Conservation (phyloP, 2,113 vertebrate genomes). For the Equus quagga region DNA sequence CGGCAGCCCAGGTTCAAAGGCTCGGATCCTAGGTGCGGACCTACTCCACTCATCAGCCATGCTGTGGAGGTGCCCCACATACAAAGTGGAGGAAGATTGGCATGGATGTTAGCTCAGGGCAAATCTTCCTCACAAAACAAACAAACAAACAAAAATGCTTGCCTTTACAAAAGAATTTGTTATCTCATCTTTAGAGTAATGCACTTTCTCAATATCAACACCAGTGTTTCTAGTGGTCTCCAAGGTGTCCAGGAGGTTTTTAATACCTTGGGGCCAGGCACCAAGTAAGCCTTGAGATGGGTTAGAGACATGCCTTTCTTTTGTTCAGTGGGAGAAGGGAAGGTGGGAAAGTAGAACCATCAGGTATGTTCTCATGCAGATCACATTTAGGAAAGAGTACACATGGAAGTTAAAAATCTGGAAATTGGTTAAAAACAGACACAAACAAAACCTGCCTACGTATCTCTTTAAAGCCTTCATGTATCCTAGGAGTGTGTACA, state of each 20-base stretch:
- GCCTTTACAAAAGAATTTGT: slow-evolving; percentile 17
- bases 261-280: background rate
- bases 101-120: too few relatives aligned
- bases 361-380: background rate
- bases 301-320: background rate
- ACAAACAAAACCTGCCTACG: background rate
- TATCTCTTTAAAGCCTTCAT: background rate
- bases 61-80: too few relatives aligned
- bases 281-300: background rate
- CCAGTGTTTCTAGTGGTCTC: background rate
- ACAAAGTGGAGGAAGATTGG: too few relatives aligned
- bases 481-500: background rate
- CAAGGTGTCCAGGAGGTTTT: slow-evolving; percentile 5
- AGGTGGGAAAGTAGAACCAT: background rate
- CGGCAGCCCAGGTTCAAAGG: too few relatives aligned
- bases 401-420: slow-evolving; percentile 5
- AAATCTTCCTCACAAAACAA: too few relatives aligned
- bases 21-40: too few relatives aligned
- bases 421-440: background rate
- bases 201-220: background rate
- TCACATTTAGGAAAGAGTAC: background rate
- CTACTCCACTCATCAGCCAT: too few relatives aligned
- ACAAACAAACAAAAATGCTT: background rate
- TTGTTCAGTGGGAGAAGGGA: background rate
- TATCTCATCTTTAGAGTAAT: slow-evolving; percentile 33